A percentile compares a stretch with the other conserved stretches of the same genome.
Evolutionary conservation across 92 coral and sea anemone genomes (phyloP).

Genomic region (Zoanthus sansibaricus): DNA sequence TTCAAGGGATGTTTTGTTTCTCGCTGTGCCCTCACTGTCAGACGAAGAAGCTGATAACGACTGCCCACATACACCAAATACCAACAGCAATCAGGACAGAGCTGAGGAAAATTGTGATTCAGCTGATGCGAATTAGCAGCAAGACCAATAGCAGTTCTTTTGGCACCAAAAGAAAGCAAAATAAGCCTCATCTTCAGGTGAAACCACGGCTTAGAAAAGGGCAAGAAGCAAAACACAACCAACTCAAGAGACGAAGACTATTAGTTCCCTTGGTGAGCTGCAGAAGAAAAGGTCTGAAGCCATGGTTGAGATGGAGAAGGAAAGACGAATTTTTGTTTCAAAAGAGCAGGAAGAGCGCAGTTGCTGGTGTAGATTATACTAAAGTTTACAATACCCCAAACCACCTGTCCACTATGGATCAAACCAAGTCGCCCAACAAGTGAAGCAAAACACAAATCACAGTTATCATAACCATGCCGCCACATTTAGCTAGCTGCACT

Average conservation of each 20-base stretch:
- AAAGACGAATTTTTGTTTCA: constrained; percentile 55
- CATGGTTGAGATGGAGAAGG: constrained; percentile 51
- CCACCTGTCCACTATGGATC: too few relatives aligned
- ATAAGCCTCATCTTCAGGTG: constrained; percentile 37
- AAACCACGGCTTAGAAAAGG: constrained; percentile 39
- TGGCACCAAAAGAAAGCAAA: constrained; percentile 47
- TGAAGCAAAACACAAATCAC: too few relatives aligned
- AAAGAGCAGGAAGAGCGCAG: constrained; percentile 61
- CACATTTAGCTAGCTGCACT: too few relatives aligned
- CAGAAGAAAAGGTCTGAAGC: constrained; percentile 47
- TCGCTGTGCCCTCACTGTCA: constrained; percentile 36
- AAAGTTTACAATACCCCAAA: too few relatives aligned
- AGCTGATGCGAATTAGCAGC: constrained; percentile 10
- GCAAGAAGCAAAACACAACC: constrained; percentile 63
- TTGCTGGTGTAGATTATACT: constrained; percentile 8
- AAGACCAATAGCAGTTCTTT: constrained; percentile 47
- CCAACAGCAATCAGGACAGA: constrained; percentile 29
- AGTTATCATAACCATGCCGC: background rate
- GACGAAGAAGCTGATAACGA: constrained; percentile 54
- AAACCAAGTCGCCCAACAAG: too few relatives aligned
- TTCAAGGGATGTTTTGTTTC: constrained; percentile 51
- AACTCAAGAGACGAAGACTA: constrained; percentile 59
- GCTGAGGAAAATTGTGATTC: constrained; percentile 42
- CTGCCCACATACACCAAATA: constrained; percentile 5
- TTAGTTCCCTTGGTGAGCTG: constrained; percentile 46